Evolutionary conservation across 2,888 invertebrate species (phyloP), one percentile per base, ranked within the genome.

Genomic region (Lordiphosa andalusiaca): DNA sequence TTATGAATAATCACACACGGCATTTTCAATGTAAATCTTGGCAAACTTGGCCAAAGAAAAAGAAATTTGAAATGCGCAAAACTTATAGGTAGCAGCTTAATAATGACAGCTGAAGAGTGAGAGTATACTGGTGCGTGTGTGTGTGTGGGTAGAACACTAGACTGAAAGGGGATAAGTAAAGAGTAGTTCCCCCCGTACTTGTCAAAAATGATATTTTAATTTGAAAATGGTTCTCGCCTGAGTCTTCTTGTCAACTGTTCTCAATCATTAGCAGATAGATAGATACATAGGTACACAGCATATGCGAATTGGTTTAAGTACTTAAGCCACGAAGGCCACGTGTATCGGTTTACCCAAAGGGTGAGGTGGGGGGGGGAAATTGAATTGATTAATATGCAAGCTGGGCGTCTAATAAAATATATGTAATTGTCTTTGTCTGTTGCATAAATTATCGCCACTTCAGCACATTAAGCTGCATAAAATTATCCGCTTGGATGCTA

Each of bases 381-480:
- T 7, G 48, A 36, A 59, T 47, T 59, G 59, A 67, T 65, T 59
- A 80, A 84, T 75, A 77, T 77, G 73, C 81, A 65, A 65, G 66
- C 56, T 51, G 70, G 56, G 59, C 58, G 53, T 67, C 58, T 47
- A 65, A 72, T 76, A 69, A 76, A 67, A 71, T 80, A 71, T 66
- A 65, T 65, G 53, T 58, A 67, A 59, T 71, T 67, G 67, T 19
- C 42, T 30, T 30, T 54, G 53, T 54, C 51, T 57, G 47, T 6
- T 56, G 66, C 66, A 65, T 63, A 65, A 49, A 56, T 40, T 47
- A 47, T 10, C 7, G 5, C 30, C 44, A 16, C n/a, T 36, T 36
- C 30, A 25, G 46, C 42, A 13, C 30, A 9, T 44, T 30, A 16
- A 55, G 65, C 49, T 49, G 59, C 40, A 58, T 62, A 9, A 70